Conservation (phyloP, 2,113 vertebrate species). For the Ictalurus furcatus region DNA sequence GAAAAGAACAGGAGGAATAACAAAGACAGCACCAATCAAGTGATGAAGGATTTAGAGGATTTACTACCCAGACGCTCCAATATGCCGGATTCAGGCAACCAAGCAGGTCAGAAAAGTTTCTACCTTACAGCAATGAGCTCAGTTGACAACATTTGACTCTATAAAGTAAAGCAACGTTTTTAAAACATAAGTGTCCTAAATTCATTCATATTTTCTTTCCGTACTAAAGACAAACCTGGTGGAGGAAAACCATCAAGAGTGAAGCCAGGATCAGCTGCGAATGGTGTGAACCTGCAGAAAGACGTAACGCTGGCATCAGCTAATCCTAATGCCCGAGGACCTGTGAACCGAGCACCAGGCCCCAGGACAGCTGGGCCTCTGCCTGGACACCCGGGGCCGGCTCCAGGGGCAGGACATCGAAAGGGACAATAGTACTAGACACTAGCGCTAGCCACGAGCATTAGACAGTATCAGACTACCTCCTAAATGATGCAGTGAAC, state of each 20-base stretch:
- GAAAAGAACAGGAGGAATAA: constrained; percentile 92
- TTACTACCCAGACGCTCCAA: constrained; percentile 65
- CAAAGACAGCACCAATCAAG: constrained; percentile 78
- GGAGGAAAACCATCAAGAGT: constrained; percentile 67
- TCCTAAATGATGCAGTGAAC: constrained; percentile 6
- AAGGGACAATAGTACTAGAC: constrained; percentile 60
- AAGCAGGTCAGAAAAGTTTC: constrained; percentile 28
- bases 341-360: constrained; percentile 62
- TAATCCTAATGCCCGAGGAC: constrained; percentile 61
- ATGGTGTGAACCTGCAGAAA: constrained; percentile 64
- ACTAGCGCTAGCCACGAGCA: constrained; percentile 9
- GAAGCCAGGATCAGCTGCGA: constrained; percentile 63
- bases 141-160: neutral
- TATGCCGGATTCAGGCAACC: neutral
- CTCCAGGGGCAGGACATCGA: constrained; percentile 31
- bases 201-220: neutral
- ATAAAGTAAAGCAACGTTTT: neutral
- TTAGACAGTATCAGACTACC: neutral
- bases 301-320: constrained; percentile 63
- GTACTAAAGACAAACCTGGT: constrained; percentile 60
- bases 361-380: constrained; percentile 50
- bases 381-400: constrained; percentile 57
- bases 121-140: neutral
- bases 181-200: neutral
- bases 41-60: constrained; percentile 82